Conservation (phyloP, 1,140 invertebrate genomes). For the Scaptomyza montana region DNA sequence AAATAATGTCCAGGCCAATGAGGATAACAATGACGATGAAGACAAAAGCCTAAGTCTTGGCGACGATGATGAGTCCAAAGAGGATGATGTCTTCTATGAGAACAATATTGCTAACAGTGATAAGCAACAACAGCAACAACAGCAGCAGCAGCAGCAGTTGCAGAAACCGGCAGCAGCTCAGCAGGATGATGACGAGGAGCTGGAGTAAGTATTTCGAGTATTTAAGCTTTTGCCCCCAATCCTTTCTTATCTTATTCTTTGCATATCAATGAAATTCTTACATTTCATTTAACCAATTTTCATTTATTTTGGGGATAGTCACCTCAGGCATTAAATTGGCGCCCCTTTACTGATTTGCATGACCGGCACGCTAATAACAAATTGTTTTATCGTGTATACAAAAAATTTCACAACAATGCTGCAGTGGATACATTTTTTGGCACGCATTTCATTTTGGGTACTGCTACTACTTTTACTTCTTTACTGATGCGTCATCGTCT, state of each 20-base stretch:
- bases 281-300: slow-evolving; percentile 79
- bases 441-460: slow-evolving; percentile 49
- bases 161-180: slow-evolving; percentile 47
- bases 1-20: slow-evolving; percentile 74
- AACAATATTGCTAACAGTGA: slow-evolving; percentile 84
- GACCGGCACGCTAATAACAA: slow-evolving; percentile 75
- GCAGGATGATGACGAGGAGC: slow-evolving; percentile 86
- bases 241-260: slow-evolving; percentile 20
- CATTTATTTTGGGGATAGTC: slow-evolving; percentile 40
- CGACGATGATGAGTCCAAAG: slow-evolving; percentile 85
- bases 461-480: slow-evolving; percentile 30
- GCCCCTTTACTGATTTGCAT: slow-evolving; percentile 48
- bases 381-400: slow-evolving; percentile 82
- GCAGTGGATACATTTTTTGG: slow-evolving; percentile 61
- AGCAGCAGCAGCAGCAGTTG: slow-evolving; percentile 48
- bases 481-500: slow-evolving; percentile 35
- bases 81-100: slow-evolving; percentile 90
- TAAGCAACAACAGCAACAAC: slow-evolving; percentile 60
- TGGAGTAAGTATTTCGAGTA: slow-evolving; percentile 68
- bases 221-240: neutral
- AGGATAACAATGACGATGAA: slow-evolving; percentile 75
- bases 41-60: slow-evolving; percentile 73
- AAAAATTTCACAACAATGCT: slow-evolving; percentile 75
- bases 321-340: slow-evolving; percentile 35
- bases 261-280: slow-evolving; percentile 64